These are phyloP conservation scores for Scomber japonicus DNA, from an alignment of 2,113 vertebrate genomes.

Conservation along the genomic window DNA sequence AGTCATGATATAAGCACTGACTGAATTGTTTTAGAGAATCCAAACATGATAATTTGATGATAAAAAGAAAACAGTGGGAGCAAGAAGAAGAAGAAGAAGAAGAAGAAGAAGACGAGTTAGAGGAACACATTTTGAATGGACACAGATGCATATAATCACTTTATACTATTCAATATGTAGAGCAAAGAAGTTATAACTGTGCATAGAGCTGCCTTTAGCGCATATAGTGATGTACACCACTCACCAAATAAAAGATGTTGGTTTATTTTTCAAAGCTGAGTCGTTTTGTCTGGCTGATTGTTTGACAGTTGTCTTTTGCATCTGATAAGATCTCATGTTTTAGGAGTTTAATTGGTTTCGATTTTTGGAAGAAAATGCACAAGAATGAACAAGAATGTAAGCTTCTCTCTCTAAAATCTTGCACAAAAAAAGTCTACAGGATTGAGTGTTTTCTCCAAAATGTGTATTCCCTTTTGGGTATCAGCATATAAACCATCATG, in stretches of 20 bases:
- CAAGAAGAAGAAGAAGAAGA: conserved; percentile 1
- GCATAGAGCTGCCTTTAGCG: conserved; percentile 69
- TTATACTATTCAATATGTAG: conserved; percentile 71
- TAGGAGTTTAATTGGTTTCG: no score
- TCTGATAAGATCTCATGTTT: no score
- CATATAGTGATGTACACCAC: conserved; percentile 72
- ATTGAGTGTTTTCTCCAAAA: neutral
- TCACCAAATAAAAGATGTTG: conserved; percentile 80
- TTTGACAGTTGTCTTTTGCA: conserved; percentile 39
- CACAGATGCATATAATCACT: conserved; percentile 74
- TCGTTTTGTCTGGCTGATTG: conserved; percentile 82
- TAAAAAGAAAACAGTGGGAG: conserved; percentile 1
- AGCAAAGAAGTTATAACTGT: conserved; percentile 64
- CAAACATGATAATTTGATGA: conserved; percentile 9
- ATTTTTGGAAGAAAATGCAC: no score
- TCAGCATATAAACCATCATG: neutral
- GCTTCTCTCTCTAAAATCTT: neutral
- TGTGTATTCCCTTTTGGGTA: neutral
- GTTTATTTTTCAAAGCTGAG: conserved; percentile 85
- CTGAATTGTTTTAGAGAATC: conserved; percentile 20
- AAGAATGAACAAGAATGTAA: neutral
- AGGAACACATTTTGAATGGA: conserved; percentile 39
- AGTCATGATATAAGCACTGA: conserved; percentile 1
- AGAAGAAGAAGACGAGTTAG: neutral
- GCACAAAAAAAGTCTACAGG: neutral